Evolutionary conservation across 2,113 vertebrate species (phyloP).

Genomic region (Oxyura jamaicensis): DNA sequence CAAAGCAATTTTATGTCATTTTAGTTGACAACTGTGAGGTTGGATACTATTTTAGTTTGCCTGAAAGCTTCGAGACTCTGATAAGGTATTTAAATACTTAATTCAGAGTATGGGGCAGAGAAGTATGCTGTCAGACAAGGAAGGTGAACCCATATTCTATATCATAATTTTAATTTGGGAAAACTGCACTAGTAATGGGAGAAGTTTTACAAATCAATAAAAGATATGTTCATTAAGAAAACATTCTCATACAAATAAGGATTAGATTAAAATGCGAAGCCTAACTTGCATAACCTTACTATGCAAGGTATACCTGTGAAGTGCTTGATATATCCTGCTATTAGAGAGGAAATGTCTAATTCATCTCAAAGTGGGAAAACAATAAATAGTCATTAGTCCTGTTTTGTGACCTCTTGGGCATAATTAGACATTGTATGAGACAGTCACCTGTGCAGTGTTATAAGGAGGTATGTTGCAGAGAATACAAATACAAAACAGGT

Average conservation of each 20-base stretch:
- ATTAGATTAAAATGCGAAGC: not conserved
- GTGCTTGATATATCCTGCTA: not conserved
- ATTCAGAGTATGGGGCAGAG: not conserved
- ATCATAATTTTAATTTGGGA: not conserved
- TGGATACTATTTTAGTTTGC: not conserved
- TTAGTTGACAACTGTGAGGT: not conserved
- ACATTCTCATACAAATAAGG: fast-evolving
- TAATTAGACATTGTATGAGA: not conserved
- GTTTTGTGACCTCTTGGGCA: conserved; percentile 21
- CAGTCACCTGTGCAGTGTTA: not conserved
- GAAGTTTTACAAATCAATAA: not conserved
- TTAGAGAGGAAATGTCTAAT: not conserved
- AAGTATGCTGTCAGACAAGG: not conserved
- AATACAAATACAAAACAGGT: not conserved
- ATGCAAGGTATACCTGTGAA: not conserved
- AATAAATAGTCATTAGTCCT: conserved; percentile 14
- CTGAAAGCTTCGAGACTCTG: not conserved
- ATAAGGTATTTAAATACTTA: not conserved
- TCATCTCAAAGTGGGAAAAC: not conserved
- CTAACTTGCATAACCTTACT: not conserved
- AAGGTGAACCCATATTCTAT: not conserved
- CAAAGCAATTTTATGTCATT: not conserved
- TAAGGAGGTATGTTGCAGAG: not conserved
- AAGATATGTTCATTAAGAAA: not conserved
- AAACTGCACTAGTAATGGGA: not conserved